Percentiles rank a stretch among this genome's conserved stretches.
phyloP scores from a whole-genome alignment of 2,888 invertebrate species.

The Lamproptera curius region DNA sequence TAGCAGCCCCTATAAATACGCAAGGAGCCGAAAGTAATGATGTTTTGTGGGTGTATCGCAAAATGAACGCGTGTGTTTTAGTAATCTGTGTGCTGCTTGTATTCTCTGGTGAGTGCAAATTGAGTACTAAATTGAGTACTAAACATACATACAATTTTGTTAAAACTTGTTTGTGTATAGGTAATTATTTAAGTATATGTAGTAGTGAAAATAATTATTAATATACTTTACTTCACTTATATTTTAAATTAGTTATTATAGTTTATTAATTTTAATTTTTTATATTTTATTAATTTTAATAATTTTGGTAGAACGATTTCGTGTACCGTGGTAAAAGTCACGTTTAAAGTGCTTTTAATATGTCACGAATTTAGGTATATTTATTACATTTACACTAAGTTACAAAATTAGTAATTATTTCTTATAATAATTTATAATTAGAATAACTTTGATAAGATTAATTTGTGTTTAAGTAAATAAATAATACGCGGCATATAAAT shows the following conservation, averaged over 20 bases:
- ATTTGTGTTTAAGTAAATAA: too few species aligned
- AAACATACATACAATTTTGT: background rate
- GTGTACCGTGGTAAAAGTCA: too few species aligned
- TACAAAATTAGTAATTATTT: too few species aligned
- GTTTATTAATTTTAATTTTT: background rate
- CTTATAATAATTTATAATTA: too few species aligned
- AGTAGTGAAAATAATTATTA: background rate
- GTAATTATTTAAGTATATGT: background rate
- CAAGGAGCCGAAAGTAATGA: conserved; percentile 36
- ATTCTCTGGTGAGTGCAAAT: conserved; percentile 32
- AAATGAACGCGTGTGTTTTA: conserved; percentile 48
- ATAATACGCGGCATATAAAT: too few species aligned
- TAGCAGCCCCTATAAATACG: conserved; percentile 63
- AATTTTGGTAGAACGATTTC: too few species aligned
- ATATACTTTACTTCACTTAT: background rate
- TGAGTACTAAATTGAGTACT: background rate
- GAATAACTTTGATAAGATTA: too few species aligned
- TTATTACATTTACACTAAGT: too few species aligned
- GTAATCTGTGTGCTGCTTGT: conserved; percentile 29
- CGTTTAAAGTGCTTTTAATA: too few species aligned
- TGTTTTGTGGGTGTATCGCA: conserved; percentile 45
- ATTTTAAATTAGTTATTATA: background rate
- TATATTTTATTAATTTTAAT: too few species aligned
- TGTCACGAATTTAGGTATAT: too few species aligned
- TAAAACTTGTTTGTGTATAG: too few species aligned